Evolutionary conservation across 1,140 invertebrate species (phyloP), one percentile per base, ranked within the genome.

Genomic region (Drosophila willistoni): DNA sequence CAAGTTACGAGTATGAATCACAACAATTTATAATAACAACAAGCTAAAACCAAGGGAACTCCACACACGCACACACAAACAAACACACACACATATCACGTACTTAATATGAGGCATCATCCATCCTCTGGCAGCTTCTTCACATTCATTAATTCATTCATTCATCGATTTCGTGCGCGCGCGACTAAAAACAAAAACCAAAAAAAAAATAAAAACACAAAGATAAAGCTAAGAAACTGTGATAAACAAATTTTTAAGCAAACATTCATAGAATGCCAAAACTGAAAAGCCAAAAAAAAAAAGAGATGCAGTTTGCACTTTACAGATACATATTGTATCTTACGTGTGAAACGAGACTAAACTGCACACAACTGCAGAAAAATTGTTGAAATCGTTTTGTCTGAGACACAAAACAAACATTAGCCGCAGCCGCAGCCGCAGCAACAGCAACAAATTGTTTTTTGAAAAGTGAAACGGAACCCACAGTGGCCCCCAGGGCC

Each of bases 381-480:
- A 71, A 77, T 67, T 61, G 73, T 71, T 81, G 68, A 66, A 72
- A 81, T 64, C 69, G 25, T 47, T 71, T 51, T 51, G 44, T 25
- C 44, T 36, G 17, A 61, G 36, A 36, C 60, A 68, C 44, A 51
- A 51, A 47, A 64, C 66, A 69, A 61, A 63, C 55, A 68, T 51
- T 51, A 22, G 57, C 75, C 61, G 44, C 36, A 62, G 41, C 64
- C 66, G 25, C 22, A 44, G 22, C 22, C 22, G 42, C 9, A 29
- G 39, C 57, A 73, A 66, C 63, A 73, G 70, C 66, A 66, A 75
- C 64, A 71, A 76, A 61, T 55, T 61, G 25, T 68, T 65, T 64
- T 54, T 62, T 73, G 82, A 87, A 86, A 86, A 86, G 82, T 86
- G 82, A 86, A 86, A 86, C 82, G 82, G 83, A 87, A 86, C 82